A percentile compares a stretch with the other conserved stretches of the same genome.
Conservation (phyloP, 2,113 vertebrate genomes). For the Cyanoramphus novaezelandiae region DNA sequence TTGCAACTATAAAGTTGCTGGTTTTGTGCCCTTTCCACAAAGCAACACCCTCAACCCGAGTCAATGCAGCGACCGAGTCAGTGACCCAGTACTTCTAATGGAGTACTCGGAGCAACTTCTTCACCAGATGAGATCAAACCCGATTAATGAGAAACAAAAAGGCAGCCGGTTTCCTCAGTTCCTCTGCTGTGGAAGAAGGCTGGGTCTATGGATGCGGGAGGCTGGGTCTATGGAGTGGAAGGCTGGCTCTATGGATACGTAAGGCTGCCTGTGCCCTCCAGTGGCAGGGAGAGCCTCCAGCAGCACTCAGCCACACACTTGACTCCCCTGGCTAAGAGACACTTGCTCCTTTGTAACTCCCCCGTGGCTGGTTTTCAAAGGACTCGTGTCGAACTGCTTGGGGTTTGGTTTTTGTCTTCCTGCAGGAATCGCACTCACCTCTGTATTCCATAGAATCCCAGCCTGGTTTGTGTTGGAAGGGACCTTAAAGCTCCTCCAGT, state of each 20-base stretch:
- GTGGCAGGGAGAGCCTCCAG: background rate
- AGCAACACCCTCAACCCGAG: background rate
- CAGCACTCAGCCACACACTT: background rate
- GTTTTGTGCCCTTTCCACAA: background rate
- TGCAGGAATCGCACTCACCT: rapidly evolving
- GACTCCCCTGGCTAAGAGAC: rapidly evolving
- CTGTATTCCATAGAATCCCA: background rate
- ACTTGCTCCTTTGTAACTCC: rapidly evolving
- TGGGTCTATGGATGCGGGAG: too few species aligned
- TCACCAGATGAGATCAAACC: background rate
- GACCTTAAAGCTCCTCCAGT: background rate
- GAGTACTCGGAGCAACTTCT: background rate
- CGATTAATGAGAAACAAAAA: rapidly evolving
- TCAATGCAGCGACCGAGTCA: rapidly evolving
- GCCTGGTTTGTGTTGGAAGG: background rate
- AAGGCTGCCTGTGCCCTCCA: constrained; percentile 33
- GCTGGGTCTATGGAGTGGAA: too few species aligned
- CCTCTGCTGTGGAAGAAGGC: background rate
- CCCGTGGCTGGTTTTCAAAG: background rate
- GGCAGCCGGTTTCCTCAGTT: rapidly evolving
- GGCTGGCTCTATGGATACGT: background rate
- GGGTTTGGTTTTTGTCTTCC: background rate
- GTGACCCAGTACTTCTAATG: rapidly evolving
- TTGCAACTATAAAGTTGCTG: background rate
- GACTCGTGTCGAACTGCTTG: background rate